These are phyloP conservation scores for honey bee (Apis mellifera) DNA, from an alignment of 1,140 invertebrate genomes.

Conservation along the genomic window Amel_HAv3.1 CM009933.2:10931001-10931500, in stretches of 20 bases:
- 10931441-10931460: too few relatives aligned
- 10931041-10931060: constrained; percentile 18
- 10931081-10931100: constrained; percentile 68
- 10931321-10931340: neutral
- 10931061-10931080: constrained; percentile 31
- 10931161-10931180: constrained; percentile 47
- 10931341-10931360: too few relatives aligned
- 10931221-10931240: constrained; percentile 33
- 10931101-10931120: constrained; percentile 63
- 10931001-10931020: constrained; percentile 49
- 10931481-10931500: too few relatives aligned
- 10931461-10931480: too few relatives aligned
- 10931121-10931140: constrained; percentile 60
- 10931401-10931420: too few relatives aligned
- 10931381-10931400: too few relatives aligned
- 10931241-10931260: constrained; percentile 25
- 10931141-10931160: constrained; percentile 39
- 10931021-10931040: constrained; percentile 46
- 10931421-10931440: too few relatives aligned
- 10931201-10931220: constrained; percentile 17
- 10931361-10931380: too few relatives aligned
- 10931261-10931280: neutral
- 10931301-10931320: neutral
- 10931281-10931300: constrained; percentile 8
- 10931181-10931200: constrained; percentile 43